Conservation (phyloP, 1,140 invertebrate genomes). For the Antheraea pernyi region DNA sequence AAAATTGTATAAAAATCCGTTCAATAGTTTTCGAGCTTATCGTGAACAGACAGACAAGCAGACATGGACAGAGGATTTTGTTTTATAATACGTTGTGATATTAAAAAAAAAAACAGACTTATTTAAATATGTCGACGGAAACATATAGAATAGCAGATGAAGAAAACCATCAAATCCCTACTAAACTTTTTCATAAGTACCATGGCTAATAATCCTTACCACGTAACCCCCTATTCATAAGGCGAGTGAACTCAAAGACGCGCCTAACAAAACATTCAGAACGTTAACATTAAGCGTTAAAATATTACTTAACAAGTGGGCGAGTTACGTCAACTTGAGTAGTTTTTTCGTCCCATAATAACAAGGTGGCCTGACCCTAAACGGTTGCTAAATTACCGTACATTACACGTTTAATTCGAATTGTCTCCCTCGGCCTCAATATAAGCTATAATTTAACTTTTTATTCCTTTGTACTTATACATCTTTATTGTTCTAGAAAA, state of each 20-base stretch:
- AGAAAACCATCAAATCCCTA: too few relatives aligned
- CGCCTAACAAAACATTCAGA: slow-evolving; percentile 1
- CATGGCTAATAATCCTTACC: background rate
- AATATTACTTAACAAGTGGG: slow-evolving; percentile 14
- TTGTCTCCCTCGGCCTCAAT: slow-evolving; percentile 7
- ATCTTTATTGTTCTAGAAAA: background rate
- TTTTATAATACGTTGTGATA: too few relatives aligned
- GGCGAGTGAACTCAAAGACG: slow-evolving; percentile 8
- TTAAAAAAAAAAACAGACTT: too few relatives aligned
- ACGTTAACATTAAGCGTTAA: slow-evolving; percentile 2
- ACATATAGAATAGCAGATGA: too few relatives aligned
- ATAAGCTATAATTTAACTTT: slow-evolving; percentile 8
- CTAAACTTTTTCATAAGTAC: background rate
- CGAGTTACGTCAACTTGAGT: slow-evolving; percentile 9
- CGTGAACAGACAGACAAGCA: too few relatives aligned
- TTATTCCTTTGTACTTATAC: background rate
- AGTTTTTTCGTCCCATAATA: slow-evolving; percentile 12
- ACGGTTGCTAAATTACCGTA: slow-evolving; percentile 12
- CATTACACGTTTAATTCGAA: slow-evolving; percentile 15
- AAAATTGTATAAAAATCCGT: too few relatives aligned
- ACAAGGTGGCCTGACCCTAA: slow-evolving; percentile 14
- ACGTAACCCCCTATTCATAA: slow-evolving; percentile 9
- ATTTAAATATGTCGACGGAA: too few relatives aligned
- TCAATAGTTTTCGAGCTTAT: too few relatives aligned
- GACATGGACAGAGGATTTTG: too few relatives aligned